Percentiles rank a stretch among this genome's conserved stretches.
phyloP scores from a whole-genome alignment of 2,797 vertebrate genomes.

The Denticeps clupeoides region DNA sequence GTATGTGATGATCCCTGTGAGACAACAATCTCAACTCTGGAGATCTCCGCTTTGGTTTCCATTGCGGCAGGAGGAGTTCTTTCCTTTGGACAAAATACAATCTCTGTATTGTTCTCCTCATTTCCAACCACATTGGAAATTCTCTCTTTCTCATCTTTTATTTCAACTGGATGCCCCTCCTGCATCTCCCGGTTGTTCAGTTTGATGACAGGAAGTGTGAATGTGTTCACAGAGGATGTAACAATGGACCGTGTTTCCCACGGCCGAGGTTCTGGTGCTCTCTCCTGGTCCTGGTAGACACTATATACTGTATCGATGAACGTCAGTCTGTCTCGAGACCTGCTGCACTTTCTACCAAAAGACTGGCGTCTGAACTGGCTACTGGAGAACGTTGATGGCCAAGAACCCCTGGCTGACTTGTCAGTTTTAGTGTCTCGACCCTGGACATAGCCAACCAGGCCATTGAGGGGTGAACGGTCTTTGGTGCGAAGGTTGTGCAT shows the following conservation, averaged over 20 bases:
- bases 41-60: conserved; percentile 32
- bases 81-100: no score
- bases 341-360: conserved; percentile 46
- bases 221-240: conserved; percentile 78
- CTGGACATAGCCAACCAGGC: conserved; percentile 78
- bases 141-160: conserved; percentile 37
- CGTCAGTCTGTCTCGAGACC: conserved; percentile 58
- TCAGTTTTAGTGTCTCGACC: conserved; percentile 62
- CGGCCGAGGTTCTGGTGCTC: conserved; percentile 46
- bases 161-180: no score
- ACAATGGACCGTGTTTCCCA: conserved; percentile 78
- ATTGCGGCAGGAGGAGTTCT: conserved; percentile 2
- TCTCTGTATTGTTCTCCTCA: no score
- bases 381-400: conserved; percentile 63
- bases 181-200: conserved; percentile 70
- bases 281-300: conserved; percentile 74
- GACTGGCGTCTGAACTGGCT: conserved; percentile 39
- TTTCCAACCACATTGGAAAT: background rate
- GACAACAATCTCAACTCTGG: conserved; percentile 8
- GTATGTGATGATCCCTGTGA: conserved; percentile 22
- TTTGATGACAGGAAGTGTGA: conserved; percentile 79
- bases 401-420: conserved; percentile 56
- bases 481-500: conserved; percentile 82
- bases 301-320: conserved; percentile 83
- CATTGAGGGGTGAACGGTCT: conserved; percentile 75